Conservation (phyloP, 2,113 vertebrate genomes). For the Candoia aspera region DNA sequence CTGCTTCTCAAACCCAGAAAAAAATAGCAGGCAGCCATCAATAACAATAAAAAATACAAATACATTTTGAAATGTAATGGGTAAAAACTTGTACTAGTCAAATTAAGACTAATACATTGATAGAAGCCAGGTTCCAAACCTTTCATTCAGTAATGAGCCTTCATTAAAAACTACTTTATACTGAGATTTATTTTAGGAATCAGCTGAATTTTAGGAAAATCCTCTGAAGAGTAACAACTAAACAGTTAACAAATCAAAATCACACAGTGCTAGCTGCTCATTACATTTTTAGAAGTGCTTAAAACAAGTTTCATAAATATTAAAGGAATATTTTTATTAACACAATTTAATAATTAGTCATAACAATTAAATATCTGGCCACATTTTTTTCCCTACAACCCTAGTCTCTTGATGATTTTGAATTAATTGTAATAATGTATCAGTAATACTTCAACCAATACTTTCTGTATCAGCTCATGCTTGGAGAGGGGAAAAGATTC, state of each 20-base stretch:
- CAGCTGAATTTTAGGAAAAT: background rate
- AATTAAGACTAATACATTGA: background rate
- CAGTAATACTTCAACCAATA: background rate
- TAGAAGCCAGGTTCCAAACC: background rate
- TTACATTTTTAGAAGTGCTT: background rate
- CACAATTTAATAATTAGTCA: background rate
- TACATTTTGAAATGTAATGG: background rate
- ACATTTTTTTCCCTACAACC: background rate
- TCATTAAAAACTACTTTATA: background rate
- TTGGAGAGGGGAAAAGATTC: background rate
- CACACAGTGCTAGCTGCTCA: background rate
- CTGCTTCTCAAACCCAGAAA: background rate
- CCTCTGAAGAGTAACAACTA: background rate
- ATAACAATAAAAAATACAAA: background rate
- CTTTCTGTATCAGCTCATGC: background rate
- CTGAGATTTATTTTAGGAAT: background rate
- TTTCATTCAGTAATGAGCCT: background rate
- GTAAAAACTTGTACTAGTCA: background rate
- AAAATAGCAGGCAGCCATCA: background rate
- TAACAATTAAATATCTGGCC: background rate
- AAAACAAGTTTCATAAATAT: background rate
- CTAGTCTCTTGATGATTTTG: background rate
- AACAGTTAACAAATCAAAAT: background rate
- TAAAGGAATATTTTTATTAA: background rate
- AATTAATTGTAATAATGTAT: background rate